phyloP scores from a whole-genome alignment of 2,888 invertebrate species.

The Helicoverpa assulta region DNA sequence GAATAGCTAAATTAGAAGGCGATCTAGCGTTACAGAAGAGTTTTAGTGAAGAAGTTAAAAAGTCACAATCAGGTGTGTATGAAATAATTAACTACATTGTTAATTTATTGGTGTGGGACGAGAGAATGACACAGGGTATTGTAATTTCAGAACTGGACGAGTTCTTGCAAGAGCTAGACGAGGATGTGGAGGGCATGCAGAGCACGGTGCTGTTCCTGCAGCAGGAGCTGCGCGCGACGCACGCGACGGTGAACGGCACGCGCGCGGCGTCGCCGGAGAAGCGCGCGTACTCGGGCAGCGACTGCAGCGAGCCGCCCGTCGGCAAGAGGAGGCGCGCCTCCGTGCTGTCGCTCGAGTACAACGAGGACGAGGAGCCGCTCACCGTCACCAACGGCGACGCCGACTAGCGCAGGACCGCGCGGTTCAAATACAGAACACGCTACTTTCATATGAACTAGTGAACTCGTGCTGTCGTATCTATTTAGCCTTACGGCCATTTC shows the following conservation, averaged over 20 bases:
- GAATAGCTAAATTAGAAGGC: slow-evolving; percentile 98
- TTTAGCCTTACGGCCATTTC: slow-evolving; percentile 69
- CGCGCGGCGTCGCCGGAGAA: slow-evolving; percentile 78
- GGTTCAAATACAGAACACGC: slow-evolving; percentile 76
- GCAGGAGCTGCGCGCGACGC: slow-evolving; percentile 96
- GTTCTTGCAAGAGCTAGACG: slow-evolving; percentile 98
- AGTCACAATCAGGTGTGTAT: slow-evolving; percentile 96
- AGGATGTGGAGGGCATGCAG: slow-evolving; percentile 99
- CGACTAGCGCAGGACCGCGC: slow-evolving; percentile 82
- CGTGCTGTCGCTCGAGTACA: slow-evolving; percentile 93
- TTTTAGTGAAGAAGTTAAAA: slow-evolving; percentile 98
- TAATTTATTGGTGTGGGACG: neutral
- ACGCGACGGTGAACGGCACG: slow-evolving; percentile 84
- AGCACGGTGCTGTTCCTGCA: slow-evolving; percentile 98
- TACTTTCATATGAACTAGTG: slow-evolving; percentile 78
- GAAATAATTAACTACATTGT: neutral
- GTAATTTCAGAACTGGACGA: slow-evolving; percentile 96
- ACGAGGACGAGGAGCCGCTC: slow-evolving; percentile 93
- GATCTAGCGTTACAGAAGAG: slow-evolving; percentile 98
- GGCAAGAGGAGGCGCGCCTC: slow-evolving; percentile 93
- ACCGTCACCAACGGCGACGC: slow-evolving; percentile 93
- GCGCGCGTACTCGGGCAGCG: slow-evolving; percentile 84
- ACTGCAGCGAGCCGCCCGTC: slow-evolving; percentile 83
- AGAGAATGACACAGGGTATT: slow-evolving; percentile 17
- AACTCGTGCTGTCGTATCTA: slow-evolving; percentile 70